Evolutionary conservation across 2,113 vertebrate species (phyloP), one percentile per base, ranked within the genome.

Genomic region (Mobula birostris): DNA sequence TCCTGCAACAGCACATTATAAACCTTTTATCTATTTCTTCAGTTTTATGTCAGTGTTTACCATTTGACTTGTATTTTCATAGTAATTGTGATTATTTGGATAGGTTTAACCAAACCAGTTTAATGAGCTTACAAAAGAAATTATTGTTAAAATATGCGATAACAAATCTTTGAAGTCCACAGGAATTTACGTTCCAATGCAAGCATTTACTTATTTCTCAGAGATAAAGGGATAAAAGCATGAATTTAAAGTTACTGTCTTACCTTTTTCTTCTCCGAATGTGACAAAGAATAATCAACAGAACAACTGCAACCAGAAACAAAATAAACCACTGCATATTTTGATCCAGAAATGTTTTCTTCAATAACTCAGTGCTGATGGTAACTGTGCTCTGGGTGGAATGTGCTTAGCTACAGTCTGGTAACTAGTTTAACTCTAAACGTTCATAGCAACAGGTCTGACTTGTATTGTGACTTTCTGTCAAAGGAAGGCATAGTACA

Each of bases 381-480:
- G 14, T 92, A n/a, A 63, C 36, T 24, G 68, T 27, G 91, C 36
- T 29, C 24, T 72, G 2, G 5, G 91, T 56, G 1, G 70, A 36
- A 76, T 74, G 8, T 56, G 29, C 48, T 72, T 8, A 74, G 48
- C 61, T 2, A 7, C 36, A 5, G 68, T 72, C 21, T 32, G 58
- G 9, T 63, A 70, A 92, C 8, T 11, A 2, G 3, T 4, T 27
- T 74, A 93, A 93, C 1, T 74, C 90, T 14, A 24, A 70, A 91
- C 29, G 1, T 17, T 36, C n/a, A 72, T 70, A 48, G 68, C 70
- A 93, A 93, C 91, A 93, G 40, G 91, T 93, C 72, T 27, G 70
- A 74, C 91, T 74, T 74, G 91, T 32, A 36, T 15, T 93, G 68
- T 92, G 90, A 72, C 90, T 40, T 74, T 92, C 32, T 48, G 66